Base-by-base conservation (phyloP, 2,888 invertebrate genomes). In the Zonitis immaculata region DNA sequence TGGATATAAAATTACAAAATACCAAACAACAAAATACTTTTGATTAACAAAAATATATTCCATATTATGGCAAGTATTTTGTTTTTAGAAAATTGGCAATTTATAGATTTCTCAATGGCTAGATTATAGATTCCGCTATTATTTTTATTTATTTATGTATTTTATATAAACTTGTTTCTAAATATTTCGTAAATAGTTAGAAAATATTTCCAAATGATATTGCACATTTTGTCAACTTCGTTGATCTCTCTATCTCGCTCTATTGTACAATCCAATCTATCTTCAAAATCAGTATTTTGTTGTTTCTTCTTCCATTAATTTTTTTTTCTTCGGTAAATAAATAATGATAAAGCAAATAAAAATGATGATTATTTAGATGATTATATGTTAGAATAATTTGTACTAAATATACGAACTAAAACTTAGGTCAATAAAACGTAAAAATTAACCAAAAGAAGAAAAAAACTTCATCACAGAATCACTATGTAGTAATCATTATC, bases 381-480 rank as follows among this genome's bases (percentile, higher is more conserved):
- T 45, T 45, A 27, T 16, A 39, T n/a, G 12, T 27, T 45, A 45
- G 20, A 45, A 27, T 27, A 50, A 54, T 58, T 56, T 58, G 58
- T 58, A 59, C 56, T 56, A 57, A 53, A 54, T 54, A 54, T 58
- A 61, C 51, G 56, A 59, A 58, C 58, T 54, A 55, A 55, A 51
- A 54, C 56, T 58, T 45, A 56, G 56, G 22, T 48, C 42, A 50
- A 27, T 57, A 60, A 54, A 60, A 56, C 53, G 52, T 60, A 58
- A 61, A 61, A 56, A 58, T 56, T 61, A 62, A 62, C 59, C 57
- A 20, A 62, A n/a, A n/a, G n/a, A n/a, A n/a, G n/a, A n/a, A n/a
- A n/a, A n/a, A 51, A 57, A 56, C 51, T 56, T 62, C 66, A 68
- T 68, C 68, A 68, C 68, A 68, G 68, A 66, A 65, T 66, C 63